phyloP scores from a whole-genome alignment of 2,888 invertebrate genomes.

The Trachelus troglodyta region DNA sequence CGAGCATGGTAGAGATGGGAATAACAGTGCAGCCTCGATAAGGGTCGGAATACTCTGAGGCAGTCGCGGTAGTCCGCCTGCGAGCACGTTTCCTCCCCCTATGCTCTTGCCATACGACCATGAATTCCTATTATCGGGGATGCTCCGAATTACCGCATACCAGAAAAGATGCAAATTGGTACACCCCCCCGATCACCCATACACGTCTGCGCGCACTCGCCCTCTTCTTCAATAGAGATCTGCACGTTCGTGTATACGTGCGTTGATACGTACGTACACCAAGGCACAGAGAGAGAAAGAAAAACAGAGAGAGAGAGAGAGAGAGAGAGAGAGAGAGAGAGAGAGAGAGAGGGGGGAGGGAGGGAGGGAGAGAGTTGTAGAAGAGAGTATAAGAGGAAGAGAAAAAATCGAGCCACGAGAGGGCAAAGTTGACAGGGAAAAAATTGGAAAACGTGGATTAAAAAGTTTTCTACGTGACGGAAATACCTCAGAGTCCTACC shows the following conservation, averaged over 20 bases:
- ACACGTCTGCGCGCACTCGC: constrained; percentile 1
- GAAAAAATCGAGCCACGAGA: constrained; percentile 3
- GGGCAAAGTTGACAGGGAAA: constrained; percentile 42
- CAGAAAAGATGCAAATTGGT: constrained; percentile 44
- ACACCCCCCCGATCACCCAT: constrained; percentile 15
- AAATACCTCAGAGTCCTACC: constrained; percentile 22
- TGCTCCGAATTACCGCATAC: constrained; percentile 39
- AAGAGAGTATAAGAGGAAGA: constrained; percentile 4
- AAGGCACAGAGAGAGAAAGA: constrained; percentile 18
- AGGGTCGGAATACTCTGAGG: background rate
- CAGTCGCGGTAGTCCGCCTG: background rate
- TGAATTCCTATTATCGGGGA: constrained; percentile 45
- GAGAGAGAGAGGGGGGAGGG: constrained; percentile 1
- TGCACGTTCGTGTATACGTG: constrained; percentile 5
- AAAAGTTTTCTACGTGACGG: constrained; percentile 36
- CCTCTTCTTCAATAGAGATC: background rate
- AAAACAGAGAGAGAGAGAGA: background rate
- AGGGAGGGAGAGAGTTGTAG: constrained; percentile 10
- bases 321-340: constrained; percentile 14
- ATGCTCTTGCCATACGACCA: constrained; percentile 12
- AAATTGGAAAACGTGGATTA: constrained; percentile 48
- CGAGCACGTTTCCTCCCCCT: background rate
- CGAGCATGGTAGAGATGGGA: background rate
- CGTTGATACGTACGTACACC: constrained; percentile 15
- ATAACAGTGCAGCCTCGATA: background rate